Base-by-base conservation (phyloP, 2,888 invertebrate genomes). In the Ctenicera cuprea region DNA sequence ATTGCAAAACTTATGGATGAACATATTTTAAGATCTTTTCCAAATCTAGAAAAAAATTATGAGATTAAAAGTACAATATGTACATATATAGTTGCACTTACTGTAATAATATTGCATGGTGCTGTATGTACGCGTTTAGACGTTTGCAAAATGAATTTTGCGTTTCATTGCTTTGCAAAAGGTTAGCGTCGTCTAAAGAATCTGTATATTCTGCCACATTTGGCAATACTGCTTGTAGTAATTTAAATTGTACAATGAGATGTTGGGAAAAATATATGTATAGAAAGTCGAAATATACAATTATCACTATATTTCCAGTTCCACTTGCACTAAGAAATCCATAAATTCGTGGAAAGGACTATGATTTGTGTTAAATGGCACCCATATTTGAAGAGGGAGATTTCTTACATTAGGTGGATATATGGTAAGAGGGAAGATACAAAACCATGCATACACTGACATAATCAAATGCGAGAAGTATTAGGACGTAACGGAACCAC, bases 321-420 rank as follows among this genome's bases (percentile, higher is more conserved):
- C 16, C 45, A 7, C 45, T 45, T 5, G 45, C 45, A 16, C 14
- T 9, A 9, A 45, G 11, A 45, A 45, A 14, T 14, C 8, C 16
- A 18, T 45, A 45, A 45, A 16, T 45, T 45, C 45, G 8, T 45
- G 45, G 1, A 45, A 18, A 18, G 45, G 45, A 18, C 45, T 45
- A 7, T 16, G 45, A 18, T 45, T 45, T 16, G 45, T 16, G 18
- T 45, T 16, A 18, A 45, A 45, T 9, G 45, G 45, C 0, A 45
- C 16, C 16, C 16, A 45, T 1, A 45, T 14, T 45, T 45, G 45
- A 1, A 45, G 8, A 9, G 45, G 16, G 18, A 45, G 45, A 8
- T 14, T 16, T 45, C 45, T 5, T 14, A 45, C 18, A 16, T 45
- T 16, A 16, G 45, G 45, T 16, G 45, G 45, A 18, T 45, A 45